Base-by-base conservation (phyloP, 2,797 vertebrate species). In the Merluccius polli region DNA sequence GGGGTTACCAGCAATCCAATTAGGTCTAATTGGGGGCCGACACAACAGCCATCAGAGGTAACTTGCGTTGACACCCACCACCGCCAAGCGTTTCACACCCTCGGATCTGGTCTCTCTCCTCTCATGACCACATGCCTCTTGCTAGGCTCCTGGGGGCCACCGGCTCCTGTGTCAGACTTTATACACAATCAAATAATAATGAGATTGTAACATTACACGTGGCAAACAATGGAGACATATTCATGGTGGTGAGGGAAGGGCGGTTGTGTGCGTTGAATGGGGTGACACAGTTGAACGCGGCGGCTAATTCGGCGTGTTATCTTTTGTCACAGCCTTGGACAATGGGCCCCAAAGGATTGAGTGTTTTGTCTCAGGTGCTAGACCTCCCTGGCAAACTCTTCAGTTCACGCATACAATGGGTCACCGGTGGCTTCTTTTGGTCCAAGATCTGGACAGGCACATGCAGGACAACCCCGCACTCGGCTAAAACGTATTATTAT, bases 21-120 rank as follows among this genome's bases (percentile, higher is more conserved):
- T 92, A 91, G 84, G 78, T 83, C 68, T 90, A 90, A 92, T 90
- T 91, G 92, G 91, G 87, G 86, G 80, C 86, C 87, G 85, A 90
- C 83, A 80, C 75, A 82, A 81, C 73, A 65, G 82, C 73, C 85
- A 86, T 91, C 88, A 89, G 88, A 89, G 84, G 87, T 85, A 87
- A 85, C 87, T 84, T 83, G 9, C 10, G 0, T 73, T 77, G 83
- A 85, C 76, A 84, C 71, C 0, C 29, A 75, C 84, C 83, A 81
- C 38, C 7, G 35, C 77, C 71, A 79, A 59, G 24, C 77, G 73
- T 82, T 70, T 73, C 72, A 73, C 81, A 74, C 78, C 84, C 76
- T 75, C 69, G 82, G 78, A 82, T 48, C 52, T 24, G 52, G 52
- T 24, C 52, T 59, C 52, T 59, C 44, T 59, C 52, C 52, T 59